These are phyloP conservation scores for Trichomycterus rosablanca DNA, from an alignment of 2,113 vertebrate species.

Conservation along the genomic window DNA sequence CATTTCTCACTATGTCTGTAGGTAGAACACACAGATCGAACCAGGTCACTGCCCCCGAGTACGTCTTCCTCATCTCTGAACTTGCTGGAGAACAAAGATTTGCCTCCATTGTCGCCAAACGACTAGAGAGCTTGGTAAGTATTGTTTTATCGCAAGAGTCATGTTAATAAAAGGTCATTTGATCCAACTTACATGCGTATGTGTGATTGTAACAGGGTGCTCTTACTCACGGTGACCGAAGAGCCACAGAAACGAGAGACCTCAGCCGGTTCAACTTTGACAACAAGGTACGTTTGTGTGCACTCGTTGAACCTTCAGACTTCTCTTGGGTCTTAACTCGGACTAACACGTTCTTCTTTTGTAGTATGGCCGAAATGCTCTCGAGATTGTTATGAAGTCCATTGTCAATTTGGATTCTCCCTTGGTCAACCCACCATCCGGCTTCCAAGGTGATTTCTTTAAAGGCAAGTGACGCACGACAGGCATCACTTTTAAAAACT, in stretches of 20 bases:
- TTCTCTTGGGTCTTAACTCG: too few species aligned
- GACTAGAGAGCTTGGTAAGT: constrained; percentile 94
- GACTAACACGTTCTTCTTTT: constrained; percentile 24
- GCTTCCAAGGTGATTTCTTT: constrained; percentile 95
- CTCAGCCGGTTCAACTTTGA: constrained; percentile 98
- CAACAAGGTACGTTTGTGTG: constrained; percentile 95
- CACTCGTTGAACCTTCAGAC: too few species aligned
- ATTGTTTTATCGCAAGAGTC: too few species aligned
- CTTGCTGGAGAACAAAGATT: constrained; percentile 96
- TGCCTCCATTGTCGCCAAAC: constrained; percentile 96
- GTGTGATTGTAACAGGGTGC: constrained; percentile 74
- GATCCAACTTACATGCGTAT: too few species aligned
- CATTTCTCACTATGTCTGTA: constrained; percentile 44
- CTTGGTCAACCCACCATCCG: constrained; percentile 83
- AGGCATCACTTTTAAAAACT: too few species aligned
- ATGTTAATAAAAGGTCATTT: too few species aligned
- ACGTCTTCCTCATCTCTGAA: constrained; percentile 96
- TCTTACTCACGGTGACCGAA: constrained; percentile 91
- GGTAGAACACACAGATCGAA: constrained; percentile 96
- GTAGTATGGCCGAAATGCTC: constrained; percentile 94
- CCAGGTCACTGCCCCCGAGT: constrained; percentile 96
- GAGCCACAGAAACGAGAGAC: constrained; percentile 96
- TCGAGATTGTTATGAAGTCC: constrained; percentile 98
- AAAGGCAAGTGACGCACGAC: constrained; percentile 74
- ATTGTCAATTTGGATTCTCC: constrained; percentile 92